Conservation (phyloP, 2,113 vertebrate genomes). For the Cromileptes altivelis region DNA sequence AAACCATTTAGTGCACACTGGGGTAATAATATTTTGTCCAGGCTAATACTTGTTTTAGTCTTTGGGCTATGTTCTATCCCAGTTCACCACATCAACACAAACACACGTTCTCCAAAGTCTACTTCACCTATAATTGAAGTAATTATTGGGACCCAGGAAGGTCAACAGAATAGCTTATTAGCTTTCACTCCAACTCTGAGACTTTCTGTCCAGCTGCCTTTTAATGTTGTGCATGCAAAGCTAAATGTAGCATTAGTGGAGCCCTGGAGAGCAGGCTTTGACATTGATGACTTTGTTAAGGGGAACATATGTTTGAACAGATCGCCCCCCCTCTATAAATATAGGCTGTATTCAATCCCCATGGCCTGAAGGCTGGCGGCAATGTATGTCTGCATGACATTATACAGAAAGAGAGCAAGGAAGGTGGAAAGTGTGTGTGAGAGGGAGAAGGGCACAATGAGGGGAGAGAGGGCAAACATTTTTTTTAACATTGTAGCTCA, state of each 20-base stretch:
- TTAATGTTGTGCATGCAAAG: constrained; percentile 67
- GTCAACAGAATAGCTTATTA: constrained; percentile 61
- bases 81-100: constrained; percentile 42
- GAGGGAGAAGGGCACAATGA: constrained; percentile 30
- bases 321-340: constrained; percentile 80
- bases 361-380: constrained; percentile 66
- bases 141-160: constrained; percentile 54
- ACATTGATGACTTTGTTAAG: constrained; percentile 82
- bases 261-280: constrained; percentile 68
- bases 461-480: constrained; percentile 26
- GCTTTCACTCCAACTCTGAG: constrained; percentile 57
- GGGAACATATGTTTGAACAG: constrained; percentile 82
- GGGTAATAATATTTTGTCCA: constrained; percentile 18
- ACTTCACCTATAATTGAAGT: constrained; percentile 47
- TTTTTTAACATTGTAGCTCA: constrained; percentile 36
- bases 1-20: constrained; percentile 8
- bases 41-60: constrained; percentile 23
- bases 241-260: constrained; percentile 74
- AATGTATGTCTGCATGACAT: constrained; percentile 77
- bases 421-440: constrained; percentile 9
- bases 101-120: constrained; percentile 32
- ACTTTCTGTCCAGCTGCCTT: constrained; percentile 62
- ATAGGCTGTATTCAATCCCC: constrained; percentile 81
- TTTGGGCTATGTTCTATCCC: neutral
- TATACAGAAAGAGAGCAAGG: constrained; percentile 44